Evolutionary conservation across 2,113 vertebrate species (phyloP), one percentile per base, ranked within the genome.

Genomic region (Ellobius talpinus): DNA sequence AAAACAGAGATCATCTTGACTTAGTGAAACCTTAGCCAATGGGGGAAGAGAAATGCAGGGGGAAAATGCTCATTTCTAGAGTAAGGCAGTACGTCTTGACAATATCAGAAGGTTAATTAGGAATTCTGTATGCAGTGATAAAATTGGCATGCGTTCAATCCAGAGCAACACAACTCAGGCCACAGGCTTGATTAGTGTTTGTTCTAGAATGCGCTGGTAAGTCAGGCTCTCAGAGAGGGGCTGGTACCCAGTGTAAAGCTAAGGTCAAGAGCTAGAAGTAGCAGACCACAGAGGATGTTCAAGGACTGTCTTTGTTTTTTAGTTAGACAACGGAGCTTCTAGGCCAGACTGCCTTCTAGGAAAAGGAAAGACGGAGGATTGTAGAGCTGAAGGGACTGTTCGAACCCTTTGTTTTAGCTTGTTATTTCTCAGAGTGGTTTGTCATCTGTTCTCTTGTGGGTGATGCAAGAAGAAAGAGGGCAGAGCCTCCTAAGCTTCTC

Each of bases 21-120:
- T 82, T 63, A 12, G 76, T 47, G 86, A 95, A 95, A 91, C 13
- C 42, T 84, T 78, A 84, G 63, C 85, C 55, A 47, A 68, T 92
- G 26, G 31, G 29, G 90, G 42, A 45, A 89, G 86, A 81, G 13
- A 63, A 78, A 68, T 50, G 74, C 61, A 85, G 68, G 58, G 63
- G 87, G 1, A 58, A 93, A 73, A 79, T 82, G 63, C 91, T 96
- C 73, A 42, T 91, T 91, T 72, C 89, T 58, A 92, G 85, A 97
- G 94, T 81, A 94, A 97, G 77, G 23, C 61, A 91, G 90, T 91
- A 74, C 1, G 31, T 87, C 95, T 97, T 97, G 93, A 79, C 81
- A 94, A 36, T 68, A 87, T 87, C 82, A 36, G 73, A 86, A 97
- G 94, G 89, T 94, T 96, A 96, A 96, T 96, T 97, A 97, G 94